Conservation (phyloP, 1,140 invertebrate species). For the Drosophila rhopaloa region DNA sequence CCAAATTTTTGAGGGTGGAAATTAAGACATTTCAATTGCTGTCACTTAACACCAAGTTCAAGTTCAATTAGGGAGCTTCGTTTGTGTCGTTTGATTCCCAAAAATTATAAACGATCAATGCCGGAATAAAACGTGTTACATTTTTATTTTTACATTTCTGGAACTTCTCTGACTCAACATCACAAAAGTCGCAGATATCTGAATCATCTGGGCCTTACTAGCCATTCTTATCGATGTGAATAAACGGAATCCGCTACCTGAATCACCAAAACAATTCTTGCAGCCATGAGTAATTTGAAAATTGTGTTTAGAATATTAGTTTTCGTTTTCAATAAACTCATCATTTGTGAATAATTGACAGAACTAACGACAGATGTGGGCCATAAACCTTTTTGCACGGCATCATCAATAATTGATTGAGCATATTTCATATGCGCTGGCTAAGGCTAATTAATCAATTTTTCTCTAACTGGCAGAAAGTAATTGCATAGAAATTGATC, state of each 20-base stretch:
- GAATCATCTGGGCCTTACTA: conserved; percentile 6
- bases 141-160: background rate
- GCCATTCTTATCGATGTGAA: conserved; percentile 8
- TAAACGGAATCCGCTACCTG: background rate
- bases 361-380: conserved; percentile 18
- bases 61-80: conserved; percentile 63
- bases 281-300: conserved; percentile 16
- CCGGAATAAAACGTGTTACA: background rate
- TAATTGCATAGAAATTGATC: conserved; percentile 41
- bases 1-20: conserved; percentile 38
- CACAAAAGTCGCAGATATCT: background rate
- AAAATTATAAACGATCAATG: conserved; percentile 6
- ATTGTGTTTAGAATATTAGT: conserved; percentile 17
- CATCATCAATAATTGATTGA: conserved; percentile 35
- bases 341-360: conserved; percentile 25
- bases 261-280: conserved; percentile 22
- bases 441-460: conserved; percentile 64
- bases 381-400: conserved; percentile 18
- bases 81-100: conserved; percentile 14
- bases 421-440: conserved; percentile 30
- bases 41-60: conserved; percentile 72
- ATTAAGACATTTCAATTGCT: conserved; percentile 74
- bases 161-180: conserved; percentile 14
- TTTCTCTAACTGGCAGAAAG: conserved; percentile 46
- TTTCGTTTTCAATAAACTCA: background rate